Evolutionary conservation across 2,888 invertebrate species (phyloP).

Genomic region (Drosophila demipolita): DNA sequence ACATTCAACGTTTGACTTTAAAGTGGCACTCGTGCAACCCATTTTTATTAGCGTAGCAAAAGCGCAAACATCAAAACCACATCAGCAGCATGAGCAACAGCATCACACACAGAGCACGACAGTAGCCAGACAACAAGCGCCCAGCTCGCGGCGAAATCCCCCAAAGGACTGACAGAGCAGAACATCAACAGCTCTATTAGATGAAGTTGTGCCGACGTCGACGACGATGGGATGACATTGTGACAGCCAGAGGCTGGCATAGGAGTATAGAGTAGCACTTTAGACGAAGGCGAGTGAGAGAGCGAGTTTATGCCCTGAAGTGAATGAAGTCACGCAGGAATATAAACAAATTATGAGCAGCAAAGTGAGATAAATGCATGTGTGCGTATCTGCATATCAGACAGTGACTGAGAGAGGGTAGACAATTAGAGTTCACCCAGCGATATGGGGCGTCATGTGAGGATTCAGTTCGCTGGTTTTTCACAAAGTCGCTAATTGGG

Average conservation of each 20-base stretch:
- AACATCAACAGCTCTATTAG: slow-evolving; percentile 79
- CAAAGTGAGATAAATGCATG: slow-evolving; percentile 75
- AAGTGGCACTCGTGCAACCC: slow-evolving; percentile 39
- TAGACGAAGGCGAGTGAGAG: slow-evolving; percentile 23
- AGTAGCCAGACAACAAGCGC: slow-evolving; percentile 38
- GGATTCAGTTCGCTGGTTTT: slow-evolving; percentile 40
- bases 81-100: slow-evolving; percentile 55
- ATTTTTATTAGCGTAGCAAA: slow-evolving; percentile 42
- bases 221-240: slow-evolving; percentile 19
- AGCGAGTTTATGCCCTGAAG: slow-evolving; percentile 12
- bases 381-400: slow-evolving; percentile 32
- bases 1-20: slow-evolving; percentile 45
- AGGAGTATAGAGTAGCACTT: slow-evolving; percentile 45
- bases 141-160: slow-evolving; percentile 61
- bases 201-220: slow-evolving; percentile 52
- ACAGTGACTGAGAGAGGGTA: slow-evolving; percentile 8
- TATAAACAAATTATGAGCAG: slow-evolving; percentile 81
- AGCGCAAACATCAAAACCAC: slow-evolving; percentile 76
- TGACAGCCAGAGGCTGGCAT: slow-evolving; percentile 38
- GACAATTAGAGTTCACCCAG: slow-evolving; percentile 11
- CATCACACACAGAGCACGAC: slow-evolving; percentile 9
- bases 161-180: slow-evolving; percentile 73
- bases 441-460: slow-evolving; percentile 40
- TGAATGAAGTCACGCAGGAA: slow-evolving; percentile 40
- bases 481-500: slow-evolving; percentile 71